Conservation (phyloP, 1,140 invertebrate species). For the Lepidostoma basale region DNA sequence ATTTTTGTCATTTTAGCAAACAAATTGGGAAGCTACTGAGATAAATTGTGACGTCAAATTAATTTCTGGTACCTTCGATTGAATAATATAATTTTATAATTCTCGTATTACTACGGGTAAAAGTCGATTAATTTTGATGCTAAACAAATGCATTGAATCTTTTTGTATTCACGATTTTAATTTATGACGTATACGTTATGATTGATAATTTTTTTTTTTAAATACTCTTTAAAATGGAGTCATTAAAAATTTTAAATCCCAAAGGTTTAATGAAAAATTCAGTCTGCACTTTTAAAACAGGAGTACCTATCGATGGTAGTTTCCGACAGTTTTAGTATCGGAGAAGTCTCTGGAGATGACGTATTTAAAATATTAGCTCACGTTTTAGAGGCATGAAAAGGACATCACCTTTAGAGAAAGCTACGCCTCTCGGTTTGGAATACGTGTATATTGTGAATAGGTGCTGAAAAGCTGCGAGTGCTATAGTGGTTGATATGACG, state of each 20-base stretch:
- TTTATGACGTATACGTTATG: not conserved
- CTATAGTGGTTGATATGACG: too few species aligned
- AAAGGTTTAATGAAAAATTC: not conserved
- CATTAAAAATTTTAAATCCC: not conserved
- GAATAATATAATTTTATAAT: too few species aligned
- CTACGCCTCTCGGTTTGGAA: not conserved
- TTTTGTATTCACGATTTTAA: too few species aligned
- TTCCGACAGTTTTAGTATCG: not conserved
- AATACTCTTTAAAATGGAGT: not conserved
- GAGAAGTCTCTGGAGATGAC: not conserved
- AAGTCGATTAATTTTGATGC: too few species aligned
- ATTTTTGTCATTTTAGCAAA: too few species aligned
- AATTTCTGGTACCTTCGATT: too few species aligned
- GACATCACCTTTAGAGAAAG: conserved; percentile 5
- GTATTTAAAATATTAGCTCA: conserved; percentile 27
- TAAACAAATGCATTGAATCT: too few species aligned
- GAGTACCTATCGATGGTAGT: conserved; percentile 5
- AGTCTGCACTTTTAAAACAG: not conserved
- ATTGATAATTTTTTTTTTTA: not conserved
- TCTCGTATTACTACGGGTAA: too few species aligned
- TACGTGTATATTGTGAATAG: not conserved
- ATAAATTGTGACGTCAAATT: too few species aligned
- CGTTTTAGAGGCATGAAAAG: conserved; percentile 11
- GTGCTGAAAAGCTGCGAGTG: not conserved
- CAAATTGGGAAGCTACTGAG: too few species aligned